Percentiles rank a stretch among this genome's conserved stretches.
These are phyloP conservation scores for Melanostigma gelatinosum DNA, from an alignment of 2,113 vertebrate genomes.

Conservation along the genomic window DNA sequence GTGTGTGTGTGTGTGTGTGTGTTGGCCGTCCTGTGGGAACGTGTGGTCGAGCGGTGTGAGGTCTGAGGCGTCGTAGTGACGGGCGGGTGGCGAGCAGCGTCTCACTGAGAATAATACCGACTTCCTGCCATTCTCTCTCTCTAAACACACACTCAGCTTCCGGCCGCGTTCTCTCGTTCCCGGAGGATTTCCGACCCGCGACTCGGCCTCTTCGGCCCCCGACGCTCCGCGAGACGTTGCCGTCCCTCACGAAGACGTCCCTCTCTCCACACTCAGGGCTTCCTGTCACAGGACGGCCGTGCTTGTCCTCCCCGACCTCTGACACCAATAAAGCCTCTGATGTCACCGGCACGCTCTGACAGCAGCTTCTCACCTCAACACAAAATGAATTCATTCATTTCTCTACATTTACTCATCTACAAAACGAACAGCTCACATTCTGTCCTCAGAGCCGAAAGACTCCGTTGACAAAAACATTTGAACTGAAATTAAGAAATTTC, in stretches of 20 bases:
- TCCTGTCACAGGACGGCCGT: conserved; percentile 70
- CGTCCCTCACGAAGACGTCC: conserved; percentile 41
- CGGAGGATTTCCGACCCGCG: conserved; percentile 68
- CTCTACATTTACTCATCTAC: too few relatives aligned
- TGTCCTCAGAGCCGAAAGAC: too few relatives aligned
- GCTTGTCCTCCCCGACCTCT: conserved; percentile 64
- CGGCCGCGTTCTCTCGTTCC: conserved; percentile 49
- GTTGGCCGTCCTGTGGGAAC: background rate
- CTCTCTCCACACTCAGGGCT: conserved; percentile 43
- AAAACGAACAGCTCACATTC: too few relatives aligned
- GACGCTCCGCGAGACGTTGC: conserved; percentile 46
- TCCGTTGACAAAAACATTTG: too few relatives aligned
- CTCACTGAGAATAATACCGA: conserved; percentile 62
- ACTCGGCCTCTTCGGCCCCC: conserved; percentile 1
- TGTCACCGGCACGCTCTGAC: conserved; percentile 33
- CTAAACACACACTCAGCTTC: conserved; percentile 10
- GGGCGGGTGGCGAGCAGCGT: conserved; percentile 49
- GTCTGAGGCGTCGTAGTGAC: conserved; percentile 57
- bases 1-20: conserved; percentile 36
- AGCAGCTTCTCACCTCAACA: background rate
- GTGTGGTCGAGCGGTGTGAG: conserved; percentile 30
- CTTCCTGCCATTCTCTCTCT: conserved; percentile 69
- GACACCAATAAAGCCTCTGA: conserved; percentile 62
- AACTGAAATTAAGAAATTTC: too few relatives aligned
- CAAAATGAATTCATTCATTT: too few relatives aligned